Evolutionary conservation across 2,888 invertebrate genomes (phyloP).

Genomic region (Eucera pruinosa): DNA sequence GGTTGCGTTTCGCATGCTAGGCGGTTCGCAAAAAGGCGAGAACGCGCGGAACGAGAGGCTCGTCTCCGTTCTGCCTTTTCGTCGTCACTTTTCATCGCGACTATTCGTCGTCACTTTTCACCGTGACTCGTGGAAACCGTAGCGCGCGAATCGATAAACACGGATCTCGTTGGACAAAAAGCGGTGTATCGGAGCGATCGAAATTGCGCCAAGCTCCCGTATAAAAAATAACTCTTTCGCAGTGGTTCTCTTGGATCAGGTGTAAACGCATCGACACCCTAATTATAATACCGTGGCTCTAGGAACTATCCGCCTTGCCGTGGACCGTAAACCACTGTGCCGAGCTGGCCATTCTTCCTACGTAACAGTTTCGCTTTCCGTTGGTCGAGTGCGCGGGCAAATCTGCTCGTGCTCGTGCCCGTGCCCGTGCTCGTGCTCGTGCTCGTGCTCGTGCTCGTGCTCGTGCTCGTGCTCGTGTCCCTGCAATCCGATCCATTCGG

Average conservation of each 20-base stretch:
- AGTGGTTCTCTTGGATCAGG: slow-evolving; percentile 64
- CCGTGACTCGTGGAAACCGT: slow-evolving; percentile 29
- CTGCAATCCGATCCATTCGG: too few species aligned
- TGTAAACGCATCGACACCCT: slow-evolving; percentile 80
- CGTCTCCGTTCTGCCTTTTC: slow-evolving; percentile 30
- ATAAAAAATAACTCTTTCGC: slow-evolving; percentile 64
- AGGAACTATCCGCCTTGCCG: slow-evolving; percentile 81
- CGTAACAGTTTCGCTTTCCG: too few species aligned
- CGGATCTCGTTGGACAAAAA: slow-evolving; percentile 44
- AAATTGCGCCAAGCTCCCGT: slow-evolving; percentile 53
- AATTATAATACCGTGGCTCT: slow-evolving; percentile 83
- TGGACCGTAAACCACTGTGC: slow-evolving; percentile 69
- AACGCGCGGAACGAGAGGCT: slow-evolving; percentile 31
- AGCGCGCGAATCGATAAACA: slow-evolving; percentile 30
- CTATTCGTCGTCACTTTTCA: too few species aligned
- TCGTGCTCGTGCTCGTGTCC: too few species aligned
- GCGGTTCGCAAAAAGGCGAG: slow-evolving; percentile 25
- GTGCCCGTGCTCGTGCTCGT: too few species aligned
- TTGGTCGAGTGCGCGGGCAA: too few species aligned
- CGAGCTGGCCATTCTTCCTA: slow-evolving; percentile 42
- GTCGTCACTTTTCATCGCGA: too few species aligned
- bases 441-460: too few species aligned
- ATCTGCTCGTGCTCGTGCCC: too few species aligned
- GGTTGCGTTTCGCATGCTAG: slow-evolving; percentile 10
- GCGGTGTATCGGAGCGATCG: slow-evolving; percentile 22